phyloP scores from a whole-genome alignment of 2,888 invertebrate genomes.

The Callinectes sapidus region DNA sequence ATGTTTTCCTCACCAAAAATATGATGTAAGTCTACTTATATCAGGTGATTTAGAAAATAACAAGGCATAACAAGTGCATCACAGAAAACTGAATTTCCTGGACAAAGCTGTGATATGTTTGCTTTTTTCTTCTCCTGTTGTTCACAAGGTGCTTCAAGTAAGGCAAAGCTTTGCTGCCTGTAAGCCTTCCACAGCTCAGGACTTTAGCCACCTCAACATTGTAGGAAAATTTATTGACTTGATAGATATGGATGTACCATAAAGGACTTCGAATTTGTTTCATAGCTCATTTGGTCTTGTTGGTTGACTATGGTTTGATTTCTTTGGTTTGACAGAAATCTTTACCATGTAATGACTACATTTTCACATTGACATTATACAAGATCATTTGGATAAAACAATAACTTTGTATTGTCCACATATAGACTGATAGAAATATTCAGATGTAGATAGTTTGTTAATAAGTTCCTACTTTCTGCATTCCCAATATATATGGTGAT shows the following conservation, averaged over 20 bases:
- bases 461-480: conserved; percentile 24
- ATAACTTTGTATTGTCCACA: background rate
- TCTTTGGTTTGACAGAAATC: no score
- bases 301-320: no score
- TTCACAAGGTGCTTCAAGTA: conserved; percentile 49
- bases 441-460: conserved; percentile 11
- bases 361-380: no score
- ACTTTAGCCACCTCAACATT: conserved; percentile 22
- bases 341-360: no score
- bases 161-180: conserved; percentile 44
- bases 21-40: background rate
- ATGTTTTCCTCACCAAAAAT: conserved; percentile 9
- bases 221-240: background rate
- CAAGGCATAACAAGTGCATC: conserved; percentile 26
- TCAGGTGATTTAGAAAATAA: conserved; percentile 36
- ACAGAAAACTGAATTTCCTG: conserved; percentile 51
- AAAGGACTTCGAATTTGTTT: no score
- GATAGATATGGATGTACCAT: no score
- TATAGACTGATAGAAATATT: background rate
- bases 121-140: conserved; percentile 40
- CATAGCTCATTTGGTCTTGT: no score
- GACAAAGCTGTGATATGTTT: conserved; percentile 59
- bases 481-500: conserved; percentile 29
- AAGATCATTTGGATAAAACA: no score
- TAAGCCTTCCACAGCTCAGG: conserved; percentile 51